A percentile compares a stretch with the other conserved stretches of the same genome.
Conservation (phyloP, 2,888 invertebrate species). For the Parthenolecanium corni region DNA sequence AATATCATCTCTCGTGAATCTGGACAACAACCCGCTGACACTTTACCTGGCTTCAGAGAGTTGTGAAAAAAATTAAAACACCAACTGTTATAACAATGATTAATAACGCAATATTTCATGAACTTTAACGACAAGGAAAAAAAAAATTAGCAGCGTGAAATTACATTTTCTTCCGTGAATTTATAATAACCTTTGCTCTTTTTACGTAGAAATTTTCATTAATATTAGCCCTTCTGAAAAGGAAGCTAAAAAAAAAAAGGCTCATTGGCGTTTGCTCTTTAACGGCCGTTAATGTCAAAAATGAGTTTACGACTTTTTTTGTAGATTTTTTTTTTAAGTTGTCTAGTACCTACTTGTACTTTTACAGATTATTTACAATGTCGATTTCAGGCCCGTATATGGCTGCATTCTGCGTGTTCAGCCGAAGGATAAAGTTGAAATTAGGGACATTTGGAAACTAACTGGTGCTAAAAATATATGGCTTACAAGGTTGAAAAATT, state of each 20-base stretch:
- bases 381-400: no score
- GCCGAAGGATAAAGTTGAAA: no score
- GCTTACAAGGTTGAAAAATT: no score
- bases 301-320: no score
- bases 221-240: neutral
- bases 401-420: no score
- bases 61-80: neutral
- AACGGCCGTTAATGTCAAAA: neutral
- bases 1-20: neutral
- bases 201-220: neutral
- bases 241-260: neutral
- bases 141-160: constrained; percentile 1
- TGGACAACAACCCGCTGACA: neutral
- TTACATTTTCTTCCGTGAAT: neutral
- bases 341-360: no score
- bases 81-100: constrained; percentile 1
- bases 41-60: neutral
- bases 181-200: neutral
- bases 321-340: no score
- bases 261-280: neutral
- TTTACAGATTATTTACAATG: no score
- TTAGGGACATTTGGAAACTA: no score
- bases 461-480: no score
- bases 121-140: neutral
- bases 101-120: constrained; percentile 1